A percentile compares a stretch with the other conserved stretches of the same genome.
Conservation (phyloP, 2,797 vertebrate species). For the Avahi laniger region DNA sequence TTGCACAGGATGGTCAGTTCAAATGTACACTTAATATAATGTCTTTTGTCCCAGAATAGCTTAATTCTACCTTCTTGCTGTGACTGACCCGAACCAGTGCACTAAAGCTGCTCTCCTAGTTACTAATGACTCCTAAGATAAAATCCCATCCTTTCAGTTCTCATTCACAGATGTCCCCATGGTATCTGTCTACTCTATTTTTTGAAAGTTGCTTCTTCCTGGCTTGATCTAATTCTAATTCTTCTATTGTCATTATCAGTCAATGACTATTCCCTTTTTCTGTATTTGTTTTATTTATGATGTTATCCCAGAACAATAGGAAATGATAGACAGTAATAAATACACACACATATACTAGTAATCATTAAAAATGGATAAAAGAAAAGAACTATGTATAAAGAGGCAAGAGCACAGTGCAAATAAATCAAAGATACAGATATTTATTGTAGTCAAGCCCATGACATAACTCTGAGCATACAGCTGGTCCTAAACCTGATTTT, state of each 20-base stretch:
- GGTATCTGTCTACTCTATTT: neutral
- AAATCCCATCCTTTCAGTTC: neutral
- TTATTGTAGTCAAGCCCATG: neutral
- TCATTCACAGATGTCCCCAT: neutral
- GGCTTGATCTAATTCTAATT: neutral
- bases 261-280: neutral
- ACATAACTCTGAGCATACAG: neutral
- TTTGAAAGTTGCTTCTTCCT: neutral
- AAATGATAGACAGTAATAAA: neutral
- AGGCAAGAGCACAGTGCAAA: neutral
- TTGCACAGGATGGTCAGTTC: neutral
- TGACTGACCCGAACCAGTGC: neutral
- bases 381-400: neutral
- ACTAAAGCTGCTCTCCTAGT: neutral
- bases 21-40: neutral
- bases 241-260: neutral
- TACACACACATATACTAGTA: neutral
- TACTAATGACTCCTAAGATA: neutral
- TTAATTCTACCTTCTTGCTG: neutral
- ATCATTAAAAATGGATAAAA: neutral
- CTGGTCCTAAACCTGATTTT: neutral
- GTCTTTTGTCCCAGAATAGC: constrained; percentile 49
- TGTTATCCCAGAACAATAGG: neutral
- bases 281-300: neutral
- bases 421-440: neutral